A percentile compares a stretch with the other conserved stretches of the same genome.
Conservation (phyloP, 1,140 invertebrate genomes). For the Drosophila gunungcola region DNA sequence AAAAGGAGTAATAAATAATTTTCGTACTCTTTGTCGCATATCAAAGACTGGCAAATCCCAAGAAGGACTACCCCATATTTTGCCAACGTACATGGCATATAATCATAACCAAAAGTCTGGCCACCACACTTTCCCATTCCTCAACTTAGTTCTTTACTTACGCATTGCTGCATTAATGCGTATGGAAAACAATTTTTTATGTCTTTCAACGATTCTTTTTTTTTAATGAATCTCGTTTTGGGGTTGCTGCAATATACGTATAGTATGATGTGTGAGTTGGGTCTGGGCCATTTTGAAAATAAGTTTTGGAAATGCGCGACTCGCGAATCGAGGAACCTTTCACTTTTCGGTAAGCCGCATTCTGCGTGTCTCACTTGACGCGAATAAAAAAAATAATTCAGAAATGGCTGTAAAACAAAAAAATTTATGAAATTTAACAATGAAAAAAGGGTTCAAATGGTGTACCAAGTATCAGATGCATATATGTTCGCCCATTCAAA, state of each 20-base stretch:
- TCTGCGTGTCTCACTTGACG: slow-evolving; percentile 74
- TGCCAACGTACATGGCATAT: slow-evolving; percentile 3
- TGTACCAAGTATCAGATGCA: slow-evolving; percentile 25
- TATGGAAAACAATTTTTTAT: slow-evolving; percentile 76
- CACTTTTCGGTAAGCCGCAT: slow-evolving; percentile 71
- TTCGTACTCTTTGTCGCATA: slow-evolving; percentile 25
- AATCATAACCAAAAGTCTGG: slow-evolving; percentile 35
- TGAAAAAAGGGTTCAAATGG: slow-evolving; percentile 31
- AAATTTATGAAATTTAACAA: slow-evolving; percentile 61
- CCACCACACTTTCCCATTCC: slow-evolving; percentile 12
- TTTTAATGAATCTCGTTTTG: slow-evolving; percentile 55
- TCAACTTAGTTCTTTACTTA: slow-evolving; percentile 21
- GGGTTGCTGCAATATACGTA: slow-evolving; percentile 46
- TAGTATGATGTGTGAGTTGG: slow-evolving; percentile 18
- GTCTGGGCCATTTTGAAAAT: slow-evolving; percentile 52
- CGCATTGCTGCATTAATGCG: slow-evolving; percentile 81
- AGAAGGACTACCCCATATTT: slow-evolving; percentile 26
- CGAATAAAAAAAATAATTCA: slow-evolving; percentile 15
- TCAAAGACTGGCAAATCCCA: slow-evolving; percentile 28
- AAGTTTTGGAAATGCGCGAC: slow-evolving; percentile 50
- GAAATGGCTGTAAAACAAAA: slow-evolving; percentile 15
- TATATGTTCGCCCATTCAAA: slow-evolving; percentile 40
- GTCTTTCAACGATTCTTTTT: slow-evolving; percentile 1
- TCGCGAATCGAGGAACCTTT: slow-evolving; percentile 64
- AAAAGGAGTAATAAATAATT: slow-evolving; percentile 32